Evolutionary conservation across 2,888 invertebrate genomes (phyloP), one percentile per base, ranked within the genome.

Genomic region (Cheilosia vulpina): DNA sequence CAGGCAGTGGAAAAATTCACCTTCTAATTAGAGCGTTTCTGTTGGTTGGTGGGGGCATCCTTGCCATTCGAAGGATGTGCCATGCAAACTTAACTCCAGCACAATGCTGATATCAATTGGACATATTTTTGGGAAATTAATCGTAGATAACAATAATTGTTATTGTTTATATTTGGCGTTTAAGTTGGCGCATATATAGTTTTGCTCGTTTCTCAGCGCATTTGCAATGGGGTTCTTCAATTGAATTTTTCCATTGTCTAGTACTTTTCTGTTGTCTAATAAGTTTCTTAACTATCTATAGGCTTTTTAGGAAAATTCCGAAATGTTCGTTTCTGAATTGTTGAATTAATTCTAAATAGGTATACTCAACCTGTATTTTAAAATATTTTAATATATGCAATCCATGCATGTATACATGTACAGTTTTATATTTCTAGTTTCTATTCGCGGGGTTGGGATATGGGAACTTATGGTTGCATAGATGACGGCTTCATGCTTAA

Each of bases 31-130:
- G 80, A 81, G 43, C 62, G 47, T 34, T 81, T 17, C 19, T 34
- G 17, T 31, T 57, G 52, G 34, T 57, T 43, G 34, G 17, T 71
- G 60, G 72, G 47, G 4, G 11, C 27, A 41, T 68, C 66, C 66
- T 52, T 21, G 31, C 45, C 55, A n/a, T 34, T 17, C 19, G 27
- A 45, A 62, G 90, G 89, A 87, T 91, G 89, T 89, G 89, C 88
- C 85, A 88, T 89, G 89, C 88, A 84, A 88, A 89, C 88, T 90
- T 88, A 87, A 89, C 89, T 94, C 94, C 94, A 94, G 93, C 94
- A 93, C 94, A 93, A 87, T 88, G 84, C 81, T 76, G 57, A 63
- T 75, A 65, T 66, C 79, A 87, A 50, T 87, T 84, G 83, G 81
- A 66, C 81, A 80, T 69, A 65, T 19, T 5, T 31, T 27, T 38